Evolutionary conservation across 2,888 invertebrate species (phyloP).

Genomic region (Tipula vernalis): DNA sequence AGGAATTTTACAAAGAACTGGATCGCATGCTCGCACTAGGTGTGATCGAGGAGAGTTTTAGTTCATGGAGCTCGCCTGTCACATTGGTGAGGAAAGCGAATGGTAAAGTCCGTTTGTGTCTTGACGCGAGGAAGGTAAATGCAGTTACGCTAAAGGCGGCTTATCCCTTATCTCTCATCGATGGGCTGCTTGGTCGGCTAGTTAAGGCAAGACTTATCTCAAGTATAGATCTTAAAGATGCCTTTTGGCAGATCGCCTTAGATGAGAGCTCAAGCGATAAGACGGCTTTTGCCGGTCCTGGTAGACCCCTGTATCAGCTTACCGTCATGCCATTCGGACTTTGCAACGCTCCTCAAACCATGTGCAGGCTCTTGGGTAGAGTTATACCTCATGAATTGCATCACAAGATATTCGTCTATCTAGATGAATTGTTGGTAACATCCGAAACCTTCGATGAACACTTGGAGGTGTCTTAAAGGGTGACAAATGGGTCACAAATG

Average conservation of each 20-base stretch:
- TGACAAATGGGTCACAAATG: too few species aligned
- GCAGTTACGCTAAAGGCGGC: constrained; percentile 19
- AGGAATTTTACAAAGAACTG: constrained; percentile 20
- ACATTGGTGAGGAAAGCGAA: constrained; percentile 20
- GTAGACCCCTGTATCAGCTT: too few species aligned
- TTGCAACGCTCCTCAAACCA: too few species aligned
- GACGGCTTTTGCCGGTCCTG: too few species aligned
- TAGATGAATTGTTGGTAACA: too few species aligned
- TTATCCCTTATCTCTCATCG: constrained; percentile 21
- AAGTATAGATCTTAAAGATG: constrained; percentile 20
- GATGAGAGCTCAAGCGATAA: too few species aligned
- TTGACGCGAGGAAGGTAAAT: constrained; percentile 20
- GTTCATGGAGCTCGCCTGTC: constrained; percentile 23
- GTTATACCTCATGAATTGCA: too few species aligned
- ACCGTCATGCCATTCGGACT: too few species aligned
- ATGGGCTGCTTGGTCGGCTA: constrained; percentile 20
- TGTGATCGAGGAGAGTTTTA: constrained; percentile 23
- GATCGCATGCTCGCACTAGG: constrained; percentile 23
- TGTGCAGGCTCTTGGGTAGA: too few species aligned
- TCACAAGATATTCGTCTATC: too few species aligned
- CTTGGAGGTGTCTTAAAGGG: too few species aligned
- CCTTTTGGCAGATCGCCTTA: constrained; percentile 16
- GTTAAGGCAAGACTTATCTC: constrained; percentile 19
- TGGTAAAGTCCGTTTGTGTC: constrained; percentile 17
- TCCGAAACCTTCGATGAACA: too few species aligned